Evolutionary conservation across 2,113 vertebrate genomes (phyloP).

Genomic region (Rynchops niger): DNA sequence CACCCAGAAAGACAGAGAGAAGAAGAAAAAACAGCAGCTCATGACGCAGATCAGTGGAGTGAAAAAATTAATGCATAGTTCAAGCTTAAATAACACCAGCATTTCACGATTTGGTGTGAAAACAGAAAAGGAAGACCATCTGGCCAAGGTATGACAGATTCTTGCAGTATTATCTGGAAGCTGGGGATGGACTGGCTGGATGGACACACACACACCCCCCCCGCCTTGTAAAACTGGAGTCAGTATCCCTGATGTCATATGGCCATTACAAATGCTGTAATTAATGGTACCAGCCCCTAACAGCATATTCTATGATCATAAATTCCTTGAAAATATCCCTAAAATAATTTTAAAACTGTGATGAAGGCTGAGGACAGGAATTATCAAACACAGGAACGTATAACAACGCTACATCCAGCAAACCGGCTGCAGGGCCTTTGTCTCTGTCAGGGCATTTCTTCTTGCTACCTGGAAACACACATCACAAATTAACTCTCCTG

Average conservation of each 20-base stretch:
- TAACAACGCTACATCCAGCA: rapidly evolving
- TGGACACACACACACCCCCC: neutral
- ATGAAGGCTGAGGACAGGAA: neutral
- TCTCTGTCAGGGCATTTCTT: neutral
- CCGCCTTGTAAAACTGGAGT: neutral
- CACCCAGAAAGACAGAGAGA: constrained; percentile 91
- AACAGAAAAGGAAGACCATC: constrained; percentile 92
- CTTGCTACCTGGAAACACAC: neutral
- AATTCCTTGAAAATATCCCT: neutral
- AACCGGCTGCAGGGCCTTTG: neutral
- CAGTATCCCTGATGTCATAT: neutral
- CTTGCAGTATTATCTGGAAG: neutral
- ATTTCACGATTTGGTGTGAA: constrained; percentile 92
- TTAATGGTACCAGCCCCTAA: neutral
- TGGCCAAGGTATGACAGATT: constrained; percentile 85
- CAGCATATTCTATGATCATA: rapidly evolving
- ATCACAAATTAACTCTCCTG: neutral
- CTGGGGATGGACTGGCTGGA: neutral
- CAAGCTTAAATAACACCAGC: constrained; percentile 85
- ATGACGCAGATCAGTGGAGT: constrained; percentile 97
- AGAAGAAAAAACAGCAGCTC: constrained; percentile 92
- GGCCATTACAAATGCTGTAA: neutral
- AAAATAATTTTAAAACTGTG: neutral
- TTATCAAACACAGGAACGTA: neutral
- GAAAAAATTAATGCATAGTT: constrained; percentile 90